These are phyloP conservation scores for Xylota sylvarum DNA, from an alignment of 2,888 invertebrate genomes.

Conservation along the genomic window DNA sequence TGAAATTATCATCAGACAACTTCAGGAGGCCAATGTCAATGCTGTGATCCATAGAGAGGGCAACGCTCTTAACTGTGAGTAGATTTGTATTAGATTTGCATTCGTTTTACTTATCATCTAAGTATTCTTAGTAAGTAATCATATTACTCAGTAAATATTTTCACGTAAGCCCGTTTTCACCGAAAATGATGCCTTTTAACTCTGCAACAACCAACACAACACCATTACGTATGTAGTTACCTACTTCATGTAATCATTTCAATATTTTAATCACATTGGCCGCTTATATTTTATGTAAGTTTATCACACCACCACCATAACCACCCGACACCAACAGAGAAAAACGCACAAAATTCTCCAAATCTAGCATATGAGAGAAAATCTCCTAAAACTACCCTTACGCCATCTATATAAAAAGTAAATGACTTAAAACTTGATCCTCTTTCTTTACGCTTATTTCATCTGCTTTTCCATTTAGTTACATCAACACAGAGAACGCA, in stretches of 20 bases:
- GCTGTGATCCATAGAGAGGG: no score
- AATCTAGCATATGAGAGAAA: slow-evolving; percentile 46
- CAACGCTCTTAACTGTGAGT: no score
- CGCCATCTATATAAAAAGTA: slow-evolving; percentile 71
- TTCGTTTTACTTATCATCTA: no score
- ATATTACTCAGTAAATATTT: neutral
- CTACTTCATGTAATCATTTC: slow-evolving; percentile 44
- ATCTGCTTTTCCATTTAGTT: slow-evolving; percentile 77
- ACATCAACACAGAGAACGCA: slow-evolving; percentile 67
- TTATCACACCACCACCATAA: neutral
- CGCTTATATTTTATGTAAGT: slow-evolving; percentile 58
- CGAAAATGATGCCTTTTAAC: neutral
- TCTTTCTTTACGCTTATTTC: slow-evolving; percentile 76
- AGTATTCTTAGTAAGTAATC: no score
- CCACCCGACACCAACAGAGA: neutral
- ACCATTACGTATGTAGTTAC: neutral
- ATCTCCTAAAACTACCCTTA: slow-evolving; percentile 58
- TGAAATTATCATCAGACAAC: no score
- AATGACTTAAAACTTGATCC: slow-evolving; percentile 77
- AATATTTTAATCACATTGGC: slow-evolving; percentile 70
- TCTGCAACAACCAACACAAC: neutral
- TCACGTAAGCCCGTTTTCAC: neutral
- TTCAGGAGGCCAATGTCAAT: no score
- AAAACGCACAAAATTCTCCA: slow-evolving; percentile 36
- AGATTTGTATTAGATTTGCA: no score